Base-by-base conservation (phyloP, 2,888 invertebrate species). In the Stenoptilia bipunctidactyla region DNA sequence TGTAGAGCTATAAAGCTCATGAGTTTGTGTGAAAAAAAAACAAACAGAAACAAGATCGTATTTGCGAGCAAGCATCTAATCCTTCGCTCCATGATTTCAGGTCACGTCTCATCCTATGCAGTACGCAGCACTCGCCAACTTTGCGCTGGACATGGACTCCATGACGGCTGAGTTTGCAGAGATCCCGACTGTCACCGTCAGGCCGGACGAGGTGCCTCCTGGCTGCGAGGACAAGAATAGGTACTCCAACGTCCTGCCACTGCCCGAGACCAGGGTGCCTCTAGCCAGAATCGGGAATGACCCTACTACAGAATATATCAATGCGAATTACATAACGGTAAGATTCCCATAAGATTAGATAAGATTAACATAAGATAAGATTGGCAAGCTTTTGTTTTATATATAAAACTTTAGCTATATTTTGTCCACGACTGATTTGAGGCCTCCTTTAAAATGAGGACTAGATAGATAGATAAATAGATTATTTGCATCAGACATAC, bases 211-310 rank as follows among this genome's bases (percentile, higher is more conserved):
- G 59, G 88, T 96, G 38, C 95, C 95, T 0, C 85, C 87, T 0
- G 96, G 96, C 1, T 94, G 93, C 47, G 96, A 96, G 61, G 89
- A 92, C 46, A 96, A 96, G 73, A 97, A 97, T 77, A 77, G 88
- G 38, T 97, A 95, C 77, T 94, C 96, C 42, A 97, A 97, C 71
- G 94, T 97, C n/a, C 91, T 97, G 51, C 97, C 97, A 40, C 87
- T 95, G 51, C 95, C 96, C 20, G 95, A 96, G 71, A 95, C 95
- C 20, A 87, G 96, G 58, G 96, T 97, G 1, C 88, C 89, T 25
- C 80, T 97, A 27, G 87, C 86, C 51, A 86, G 88, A 46, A 84
- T 90, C 42, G 90, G 90, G 41, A 90, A 89, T 44, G 92, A 92
- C 56, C 90, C 91, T 1, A 89, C 90, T 46, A 90, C 92, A 38